These are phyloP conservation scores for Xenentodon cancila DNA, from an alignment of 2,797 vertebrate genomes.

Conservation along the genomic window DNA sequence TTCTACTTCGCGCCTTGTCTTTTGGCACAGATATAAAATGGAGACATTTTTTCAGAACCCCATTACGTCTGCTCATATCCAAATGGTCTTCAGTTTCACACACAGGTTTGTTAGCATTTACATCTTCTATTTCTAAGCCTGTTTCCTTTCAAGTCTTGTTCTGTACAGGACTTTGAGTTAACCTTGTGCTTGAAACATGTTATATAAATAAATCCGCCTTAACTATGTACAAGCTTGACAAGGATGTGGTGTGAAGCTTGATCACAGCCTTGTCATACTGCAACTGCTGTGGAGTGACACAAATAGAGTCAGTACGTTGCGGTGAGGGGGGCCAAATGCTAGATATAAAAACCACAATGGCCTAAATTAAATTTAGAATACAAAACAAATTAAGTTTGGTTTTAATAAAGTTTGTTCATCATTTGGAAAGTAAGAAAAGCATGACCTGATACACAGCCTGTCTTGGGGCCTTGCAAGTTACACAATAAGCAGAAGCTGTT, in stretches of 20 bases:
- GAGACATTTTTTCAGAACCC: too few species aligned
- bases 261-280: constrained; percentile 27
- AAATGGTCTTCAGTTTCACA: too few species aligned
- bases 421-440: not conserved
- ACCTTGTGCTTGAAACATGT: not conserved
- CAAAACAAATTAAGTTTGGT: not conserved
- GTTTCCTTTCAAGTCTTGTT: too few species aligned
- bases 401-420: not conserved
- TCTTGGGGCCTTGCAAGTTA: constrained; percentile 14
- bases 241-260: constrained; percentile 34
- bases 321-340: constrained; percentile 22
- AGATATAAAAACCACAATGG: too few species aligned
- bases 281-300: constrained; percentile 36
- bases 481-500: constrained; percentile 22
- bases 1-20: too few species aligned
- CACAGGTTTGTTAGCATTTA: too few species aligned
- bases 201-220: not conserved
- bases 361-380: not conserved
- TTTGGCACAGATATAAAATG: too few species aligned
- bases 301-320: constrained; percentile 48
- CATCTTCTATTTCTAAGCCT: too few species aligned
- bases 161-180: not conserved
- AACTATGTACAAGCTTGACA: constrained; percentile 14
- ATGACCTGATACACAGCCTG: not conserved
- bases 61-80: too few species aligned